A percentile compares a stretch with the other conserved stretches of the same genome.
phyloP scores from a whole-genome alignment of 2,797 vertebrate species.

The Halcyon leucocephala region DNA sequence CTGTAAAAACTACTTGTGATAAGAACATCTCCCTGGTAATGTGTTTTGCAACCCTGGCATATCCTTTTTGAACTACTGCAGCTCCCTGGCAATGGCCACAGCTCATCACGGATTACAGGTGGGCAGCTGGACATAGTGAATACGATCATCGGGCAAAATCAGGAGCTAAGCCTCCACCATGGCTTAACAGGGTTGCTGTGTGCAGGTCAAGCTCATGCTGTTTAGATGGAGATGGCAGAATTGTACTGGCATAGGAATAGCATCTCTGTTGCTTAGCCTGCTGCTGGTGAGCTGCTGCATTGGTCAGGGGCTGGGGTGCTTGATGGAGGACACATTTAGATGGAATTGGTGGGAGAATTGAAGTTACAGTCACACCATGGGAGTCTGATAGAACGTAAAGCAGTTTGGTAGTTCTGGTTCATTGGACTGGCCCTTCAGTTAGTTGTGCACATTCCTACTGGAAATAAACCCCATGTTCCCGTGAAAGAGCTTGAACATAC shows the following conservation, averaged over 20 bases:
- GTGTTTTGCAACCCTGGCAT: neutral
- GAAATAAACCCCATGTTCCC: neutral
- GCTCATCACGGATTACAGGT: neutral
- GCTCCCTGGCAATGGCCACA: neutral
- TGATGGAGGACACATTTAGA: fast-evolving
- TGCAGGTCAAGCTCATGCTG: fast-evolving
- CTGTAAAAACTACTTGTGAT: conserved; percentile 42
- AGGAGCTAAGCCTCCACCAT: neutral
- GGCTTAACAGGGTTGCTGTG: fast-evolving
- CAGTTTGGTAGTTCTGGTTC: neutral
- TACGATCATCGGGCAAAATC: fast-evolving
- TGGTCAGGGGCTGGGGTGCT: neutral
- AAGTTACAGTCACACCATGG: fast-evolving
- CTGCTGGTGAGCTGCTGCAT: neutral
- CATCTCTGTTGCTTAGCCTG: neutral
- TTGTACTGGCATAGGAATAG: neutral
- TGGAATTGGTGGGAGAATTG: neutral
- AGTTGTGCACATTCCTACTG: neutral
- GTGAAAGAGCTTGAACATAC: neutral
- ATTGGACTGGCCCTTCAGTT: neutral
- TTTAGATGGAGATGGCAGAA: fast-evolving
- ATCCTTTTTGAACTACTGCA: neutral
- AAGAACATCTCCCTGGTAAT: conserved; percentile 2
- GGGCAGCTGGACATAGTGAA: fast-evolving
- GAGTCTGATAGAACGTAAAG: fast-evolving